Evolutionary conservation across 2,888 invertebrate genomes (phyloP).

Genomic region (Eilema sororculum): DNA sequence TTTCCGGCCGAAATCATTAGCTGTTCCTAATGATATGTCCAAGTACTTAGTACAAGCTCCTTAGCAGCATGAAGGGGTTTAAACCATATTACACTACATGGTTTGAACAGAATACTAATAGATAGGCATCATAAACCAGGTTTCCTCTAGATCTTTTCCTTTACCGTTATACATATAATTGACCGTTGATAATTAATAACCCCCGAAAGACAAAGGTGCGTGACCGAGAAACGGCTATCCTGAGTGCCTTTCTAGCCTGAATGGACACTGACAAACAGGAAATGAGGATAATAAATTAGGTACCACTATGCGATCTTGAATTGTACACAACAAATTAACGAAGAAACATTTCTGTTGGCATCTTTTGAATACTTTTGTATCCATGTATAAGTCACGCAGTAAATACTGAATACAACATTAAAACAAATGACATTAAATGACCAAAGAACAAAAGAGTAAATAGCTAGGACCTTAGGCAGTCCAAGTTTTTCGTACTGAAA

Average conservation of each 20-base stretch:
- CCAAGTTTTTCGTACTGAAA: constrained; percentile 13
- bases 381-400: background rate
- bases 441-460: background rate
- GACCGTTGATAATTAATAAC: background rate
- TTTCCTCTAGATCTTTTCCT: background rate
- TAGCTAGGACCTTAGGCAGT: background rate
- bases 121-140: background rate
- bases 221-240: background rate
- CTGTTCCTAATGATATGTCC: no score
- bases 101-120: background rate
- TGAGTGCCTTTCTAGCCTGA: constrained; percentile 1
- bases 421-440: background rate
- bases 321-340: background rate
- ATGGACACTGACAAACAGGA: background rate
- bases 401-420: background rate
- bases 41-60: no score
- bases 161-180: background rate
- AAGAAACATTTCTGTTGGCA: background rate
- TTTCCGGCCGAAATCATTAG: no score
- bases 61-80: no score
- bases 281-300: background rate
- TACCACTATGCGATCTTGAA: background rate
- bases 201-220: background rate
- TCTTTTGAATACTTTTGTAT: background rate
- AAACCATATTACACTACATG: no score